These are phyloP conservation scores for Paramormyrops hopkinsi DNA, from an alignment of 2,797 vertebrate species.

Conservation along the genomic window DNA sequence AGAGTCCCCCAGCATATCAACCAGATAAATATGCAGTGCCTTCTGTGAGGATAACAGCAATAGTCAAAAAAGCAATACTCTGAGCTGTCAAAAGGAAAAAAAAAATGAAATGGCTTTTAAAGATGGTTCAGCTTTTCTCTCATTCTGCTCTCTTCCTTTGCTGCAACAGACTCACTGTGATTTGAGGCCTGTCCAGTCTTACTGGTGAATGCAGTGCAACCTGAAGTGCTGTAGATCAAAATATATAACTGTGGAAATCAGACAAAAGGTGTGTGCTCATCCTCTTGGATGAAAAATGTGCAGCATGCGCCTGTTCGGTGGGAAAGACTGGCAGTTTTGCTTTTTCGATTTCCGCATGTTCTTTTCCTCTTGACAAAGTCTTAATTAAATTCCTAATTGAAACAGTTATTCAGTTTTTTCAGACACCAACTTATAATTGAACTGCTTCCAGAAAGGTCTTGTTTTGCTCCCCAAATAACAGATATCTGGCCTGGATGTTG, in stretches of 20 bases:
- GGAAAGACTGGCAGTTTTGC: not conserved
- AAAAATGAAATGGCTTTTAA: not conserved
- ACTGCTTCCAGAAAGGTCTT: not conserved
- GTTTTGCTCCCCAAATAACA: not conserved
- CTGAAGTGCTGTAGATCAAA: not conserved
- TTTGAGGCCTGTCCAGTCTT: not conserved
- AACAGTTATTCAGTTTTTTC: not conserved
- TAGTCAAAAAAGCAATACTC: constrained; percentile 5
- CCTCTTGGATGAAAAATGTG: not conserved
- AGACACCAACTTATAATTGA: not conserved
- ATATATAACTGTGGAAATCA: not conserved
- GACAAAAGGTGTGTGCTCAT: not conserved
- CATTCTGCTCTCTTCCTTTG: not conserved
- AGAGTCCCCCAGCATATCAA: not conserved
- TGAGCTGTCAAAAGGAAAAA: not conserved
- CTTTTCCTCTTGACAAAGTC: not conserved
- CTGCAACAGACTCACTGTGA: not conserved
- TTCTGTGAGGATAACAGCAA: not conserved
- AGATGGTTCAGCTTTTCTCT: not conserved
- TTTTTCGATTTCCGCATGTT: not conserved
- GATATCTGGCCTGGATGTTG: not conserved
- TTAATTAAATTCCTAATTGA: not conserved
- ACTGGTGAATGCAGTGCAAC: not conserved
- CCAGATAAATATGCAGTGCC: not conserved
- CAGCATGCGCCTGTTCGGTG: not conserved